Base-by-base conservation (phyloP, 2,113 vertebrate genomes). In the Aspiorhynchus laticeps region DNA sequence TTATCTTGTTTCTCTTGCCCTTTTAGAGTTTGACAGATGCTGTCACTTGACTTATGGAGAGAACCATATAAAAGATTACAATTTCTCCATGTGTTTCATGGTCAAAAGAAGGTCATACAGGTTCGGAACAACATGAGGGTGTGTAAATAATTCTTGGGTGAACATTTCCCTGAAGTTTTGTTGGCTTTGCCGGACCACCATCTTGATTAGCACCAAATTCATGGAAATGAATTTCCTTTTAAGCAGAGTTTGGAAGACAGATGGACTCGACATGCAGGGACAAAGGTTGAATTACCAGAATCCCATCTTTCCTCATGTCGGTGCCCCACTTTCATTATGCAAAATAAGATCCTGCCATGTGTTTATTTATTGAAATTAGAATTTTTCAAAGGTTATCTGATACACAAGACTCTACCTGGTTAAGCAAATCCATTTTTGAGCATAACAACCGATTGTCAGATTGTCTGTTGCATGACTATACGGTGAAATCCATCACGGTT, bases 401-500 rank as follows among this genome's bases (percentile, higher is more conserved):
- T 26, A 41, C 36, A 26, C 15, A 61, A 63, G 9, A 74, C 36
- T 14, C 8, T 31, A 10, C 28, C 4, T 59, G 31, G 28, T 10
- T 36, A 38, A 80, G 14, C 78, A 61, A 61, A 63, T 26, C 14
- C 2, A 10, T 80, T 41, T 65, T 85, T 85, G 8, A 9, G 33
- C 36, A 26, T 43, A n/a, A 36, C 11, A 51, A 53, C 26, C 5
- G 9, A 51, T 21, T 78, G 15, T 53, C n/a, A 61, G 38, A 17
- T 69, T 19, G 41, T 48, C 26, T 31, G 15, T 69, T 69, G 17
- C 26, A 48, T 69, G 61, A 48, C 9, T 48, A 33, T 59, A 7
- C 36, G 26, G 79, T 63, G 36, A 63, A 63, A 69, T 67, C n/a
- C 78, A 48, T 4, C 56, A 73, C 2, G 53, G 65, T 31, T 87